Evolutionary conservation across 2,888 invertebrate species (phyloP), one percentile per base, ranked within the genome.

Genomic region (Mycalesis mineus): DNA sequence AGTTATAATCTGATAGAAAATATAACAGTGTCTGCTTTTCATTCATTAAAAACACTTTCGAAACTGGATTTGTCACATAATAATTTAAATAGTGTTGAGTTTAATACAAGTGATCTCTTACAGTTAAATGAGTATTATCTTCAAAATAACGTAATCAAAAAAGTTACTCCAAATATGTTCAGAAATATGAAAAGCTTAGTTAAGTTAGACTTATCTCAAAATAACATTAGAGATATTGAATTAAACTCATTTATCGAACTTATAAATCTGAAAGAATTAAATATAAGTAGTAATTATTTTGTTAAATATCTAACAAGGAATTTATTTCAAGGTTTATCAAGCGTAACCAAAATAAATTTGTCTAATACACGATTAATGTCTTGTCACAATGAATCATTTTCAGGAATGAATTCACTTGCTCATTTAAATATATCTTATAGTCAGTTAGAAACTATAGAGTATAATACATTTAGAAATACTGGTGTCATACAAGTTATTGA

Each of bases 21-120:
- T 14, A 51, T 62, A 29, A 36, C 57, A n/a, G 47, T 45, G 14
- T 31, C 56, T 9, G 47, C 56, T 8, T 62, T 62, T 45, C 36
- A 39, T 2, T 47, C 54, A 42, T 49, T 62, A 39, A 28, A 36
- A n/a, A 6, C 29, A 1, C 57, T 62, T 31, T 36, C 37, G 15
- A 44, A 54, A 40, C 39, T 62, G 22, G 62, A 62, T 51, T 39
- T 62, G 33, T 62, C 62, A 39, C n/a, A 48, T 47, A 62, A 62
- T 48, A 41, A 39, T 13, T 42, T 62, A 13, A 47, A 31, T 22
- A 47, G 51, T 15, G 29, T 62, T 15, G 33, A 57, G 8, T 55
- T 59, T 37, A 51, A 57, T 40, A 62, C 51, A 15, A 42, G 28
- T 9, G 57, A 59, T 48, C 53, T 62, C 33, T 51, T 51, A 29